Base-by-base conservation (phyloP, 2,888 invertebrate species). In the Drosophila pseudotakahashii region DNA sequence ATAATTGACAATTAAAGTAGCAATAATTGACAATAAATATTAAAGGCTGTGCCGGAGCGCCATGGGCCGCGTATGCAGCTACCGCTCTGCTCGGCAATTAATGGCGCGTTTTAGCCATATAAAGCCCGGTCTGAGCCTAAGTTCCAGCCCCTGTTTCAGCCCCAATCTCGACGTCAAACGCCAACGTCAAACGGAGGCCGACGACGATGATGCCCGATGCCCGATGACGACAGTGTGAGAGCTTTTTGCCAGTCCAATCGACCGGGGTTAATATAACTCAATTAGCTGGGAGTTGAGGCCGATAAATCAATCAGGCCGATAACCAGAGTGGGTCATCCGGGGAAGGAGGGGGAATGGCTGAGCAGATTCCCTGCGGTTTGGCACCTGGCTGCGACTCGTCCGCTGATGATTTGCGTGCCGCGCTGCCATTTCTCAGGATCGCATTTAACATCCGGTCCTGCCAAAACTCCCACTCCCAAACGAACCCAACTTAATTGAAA, bases 1-100 rank as follows among this genome's bases (percentile, higher is more conserved):
- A 88, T 85, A 85, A 85, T 85, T 85, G 84, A 86, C 84, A 85
- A 88, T 85, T 86, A 86, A 88, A 75, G 76, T 78, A 80, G 75
- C 83, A 83, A 86, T 85, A 85, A 85, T 85, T 85, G 84, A 88
- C 84, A 85, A 86, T 83, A 88, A 82, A 85, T 83, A 82, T 86
- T 82, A 81, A 79, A 84, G 79, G 70, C 69, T 23, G 58, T 45
- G 70, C 39, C 26, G 57, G 1, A 55, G 62, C 62, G 62, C 62
- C 62, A 61, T 68, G 69, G 44, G 62, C 36, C 72, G 44, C 52
- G 30, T 58, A 58, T 53, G 44, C 61, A 36, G 53, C 47, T 32
- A 47, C 53, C 34, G 30, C 19, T 44, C 78, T 41, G 57, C 73
- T 68, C 69, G 60, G 73, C 83, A 88, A 88, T 85, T 86, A 88